Conservation (phyloP, 2,888 invertebrate genomes). For the Parnassius orleans region DNA sequence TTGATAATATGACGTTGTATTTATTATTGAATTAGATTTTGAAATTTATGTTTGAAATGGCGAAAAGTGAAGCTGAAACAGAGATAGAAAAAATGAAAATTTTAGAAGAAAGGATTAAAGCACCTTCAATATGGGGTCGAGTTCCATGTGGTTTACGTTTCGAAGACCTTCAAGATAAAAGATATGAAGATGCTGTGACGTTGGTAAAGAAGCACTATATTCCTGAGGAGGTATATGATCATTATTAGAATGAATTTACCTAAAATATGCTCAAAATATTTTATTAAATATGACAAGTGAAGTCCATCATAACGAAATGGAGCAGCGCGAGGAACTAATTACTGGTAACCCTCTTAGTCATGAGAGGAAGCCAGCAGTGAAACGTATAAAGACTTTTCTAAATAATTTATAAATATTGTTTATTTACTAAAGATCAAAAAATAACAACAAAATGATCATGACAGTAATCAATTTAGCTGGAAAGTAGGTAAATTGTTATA, state of each 20-base stretch:
- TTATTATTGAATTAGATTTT: not conserved
- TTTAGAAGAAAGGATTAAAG: slow-evolving; percentile 69
- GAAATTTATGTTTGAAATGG: slow-evolving; percentile 41
- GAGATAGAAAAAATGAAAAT: slow-evolving; percentile 65
- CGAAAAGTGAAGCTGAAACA: slow-evolving; percentile 50
- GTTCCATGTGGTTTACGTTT: slow-evolving; percentile 65
- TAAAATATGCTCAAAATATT: too few relatives aligned
- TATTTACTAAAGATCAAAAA: too few relatives aligned
- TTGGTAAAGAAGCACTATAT: slow-evolving; percentile 69
- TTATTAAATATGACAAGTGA: too few relatives aligned
- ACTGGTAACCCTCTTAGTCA: too few relatives aligned
- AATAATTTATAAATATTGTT: too few relatives aligned
- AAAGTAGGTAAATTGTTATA: too few relatives aligned
- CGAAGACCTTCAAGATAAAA: slow-evolving; percentile 69
- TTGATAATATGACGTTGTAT: not conserved
- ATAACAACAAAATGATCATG: too few relatives aligned
- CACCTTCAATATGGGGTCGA: slow-evolving; percentile 72
- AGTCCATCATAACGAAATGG: too few relatives aligned
- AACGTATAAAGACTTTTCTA: too few relatives aligned
- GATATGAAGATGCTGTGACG: slow-evolving; percentile 66
- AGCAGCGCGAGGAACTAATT: too few relatives aligned
- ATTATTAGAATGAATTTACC: not conserved
- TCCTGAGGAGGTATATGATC: slow-evolving; percentile 57
- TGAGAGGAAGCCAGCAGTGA: too few relatives aligned
- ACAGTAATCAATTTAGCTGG: too few relatives aligned